Percentiles rank a stretch among this genome's conserved stretches.
These are phyloP conservation scores for Ellobium chinense DNA, from an alignment of 2,888 invertebrate genomes.

Conservation along the genomic window DNA sequence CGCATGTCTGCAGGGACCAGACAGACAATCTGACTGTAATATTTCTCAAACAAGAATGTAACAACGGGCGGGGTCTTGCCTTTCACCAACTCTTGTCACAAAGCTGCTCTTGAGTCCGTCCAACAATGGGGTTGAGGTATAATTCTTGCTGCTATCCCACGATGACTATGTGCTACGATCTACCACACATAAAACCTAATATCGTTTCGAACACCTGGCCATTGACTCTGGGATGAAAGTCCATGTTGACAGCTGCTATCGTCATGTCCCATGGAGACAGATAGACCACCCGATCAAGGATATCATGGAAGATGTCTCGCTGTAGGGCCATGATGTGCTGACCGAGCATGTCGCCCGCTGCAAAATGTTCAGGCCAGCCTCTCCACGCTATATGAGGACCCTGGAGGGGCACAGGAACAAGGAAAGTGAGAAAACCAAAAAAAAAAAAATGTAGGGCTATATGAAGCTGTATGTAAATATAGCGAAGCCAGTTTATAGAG, in stretches of 20 bases:
- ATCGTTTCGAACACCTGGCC: not conserved
- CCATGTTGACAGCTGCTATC: not conserved
- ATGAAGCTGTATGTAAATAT: too few species aligned
- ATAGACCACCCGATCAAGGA: conserved; percentile 10
- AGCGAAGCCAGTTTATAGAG: not conserved
- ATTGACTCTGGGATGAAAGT: not conserved
- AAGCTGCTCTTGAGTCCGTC: too few species aligned
- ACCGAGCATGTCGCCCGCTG: conserved; percentile 28
- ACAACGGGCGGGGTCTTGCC: too few species aligned
- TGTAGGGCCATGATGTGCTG: conserved; percentile 3
- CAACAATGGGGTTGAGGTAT: too few species aligned
- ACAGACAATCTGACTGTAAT: too few species aligned
- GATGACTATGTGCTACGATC: too few species aligned
- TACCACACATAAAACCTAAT: conserved; percentile 13
- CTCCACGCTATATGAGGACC: conserved; percentile 14
- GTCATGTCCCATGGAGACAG: conserved; percentile 26
- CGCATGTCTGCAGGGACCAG: too few species aligned
- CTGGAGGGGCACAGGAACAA: not conserved
- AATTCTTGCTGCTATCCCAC: too few species aligned
- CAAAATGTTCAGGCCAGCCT: conserved; percentile 24
- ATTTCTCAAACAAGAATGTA: too few species aligned
- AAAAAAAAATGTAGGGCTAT: not conserved
- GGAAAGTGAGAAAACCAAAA: not conserved
- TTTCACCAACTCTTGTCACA: too few species aligned
- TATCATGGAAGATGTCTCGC: conserved; percentile 16